These are phyloP conservation scores for Gambusia yucatana DNA, from an alignment of 2,797 vertebrate genomes.

Conservation along the genomic window DNA sequence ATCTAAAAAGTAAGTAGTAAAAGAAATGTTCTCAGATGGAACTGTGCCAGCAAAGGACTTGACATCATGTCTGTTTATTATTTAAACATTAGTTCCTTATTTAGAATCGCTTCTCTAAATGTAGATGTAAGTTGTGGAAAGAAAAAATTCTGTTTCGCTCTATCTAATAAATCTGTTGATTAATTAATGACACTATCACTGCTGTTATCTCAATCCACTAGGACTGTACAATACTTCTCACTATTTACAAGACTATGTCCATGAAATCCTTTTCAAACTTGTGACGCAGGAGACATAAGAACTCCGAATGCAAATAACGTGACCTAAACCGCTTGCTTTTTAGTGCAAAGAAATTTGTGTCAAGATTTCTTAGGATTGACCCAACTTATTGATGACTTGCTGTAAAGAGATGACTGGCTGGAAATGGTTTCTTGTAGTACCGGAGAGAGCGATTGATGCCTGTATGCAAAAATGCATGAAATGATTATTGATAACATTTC, in stretches of 20 bases:
- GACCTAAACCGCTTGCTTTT: conserved; percentile 4
- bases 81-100: neutral
- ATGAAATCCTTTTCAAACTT: conserved; percentile 19
- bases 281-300: conserved; percentile 15
- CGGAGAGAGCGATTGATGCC: conserved; percentile 73
- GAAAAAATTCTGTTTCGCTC: conserved; percentile 20
- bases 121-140: neutral
- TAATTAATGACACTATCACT: conserved; percentile 53
- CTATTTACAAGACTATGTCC: conserved; percentile 40
- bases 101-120: neutral
- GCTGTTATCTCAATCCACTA: conserved; percentile 50
- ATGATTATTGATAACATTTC: conserved; percentile 74
- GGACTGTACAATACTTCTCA: conserved; percentile 17
- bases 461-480: conserved; percentile 68
- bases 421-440: conserved; percentile 76
- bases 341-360: conserved; percentile 20
- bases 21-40: neutral
- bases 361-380: conserved; percentile 61
- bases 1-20: neutral
- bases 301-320: conserved; percentile 3
- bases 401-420: conserved; percentile 59
- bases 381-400: conserved; percentile 67
- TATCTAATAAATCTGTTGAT: conserved; percentile 66
- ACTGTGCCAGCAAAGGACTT: neutral
- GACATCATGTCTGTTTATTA: neutral